phyloP scores from a whole-genome alignment of 1,140 invertebrate species.

The Scylla paramamosain region DNA sequence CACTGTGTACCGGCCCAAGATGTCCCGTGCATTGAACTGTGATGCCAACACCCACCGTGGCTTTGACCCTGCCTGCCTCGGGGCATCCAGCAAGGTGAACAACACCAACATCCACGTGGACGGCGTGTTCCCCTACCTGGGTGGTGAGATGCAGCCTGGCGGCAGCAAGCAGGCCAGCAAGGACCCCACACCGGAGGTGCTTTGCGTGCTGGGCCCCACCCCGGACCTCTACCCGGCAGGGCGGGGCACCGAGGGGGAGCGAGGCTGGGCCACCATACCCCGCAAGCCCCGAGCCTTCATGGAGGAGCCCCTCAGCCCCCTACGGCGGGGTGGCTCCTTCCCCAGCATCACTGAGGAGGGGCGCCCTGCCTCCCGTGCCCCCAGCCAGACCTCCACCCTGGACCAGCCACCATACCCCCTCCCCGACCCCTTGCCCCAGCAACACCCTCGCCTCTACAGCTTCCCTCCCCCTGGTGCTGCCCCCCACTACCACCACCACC shows the following conservation, averaged over 20 bases:
- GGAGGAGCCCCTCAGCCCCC: conserved; percentile 62
- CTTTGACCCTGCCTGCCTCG: conserved; percentile 74
- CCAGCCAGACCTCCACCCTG: conserved; percentile 60
- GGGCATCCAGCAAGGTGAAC: conserved; percentile 84
- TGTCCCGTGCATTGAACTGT: conserved; percentile 85
- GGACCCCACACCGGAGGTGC: conserved; percentile 74
- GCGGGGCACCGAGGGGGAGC: conserved; percentile 39
- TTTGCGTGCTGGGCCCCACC: conserved; percentile 75
- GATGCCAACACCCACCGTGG: conserved; percentile 82
- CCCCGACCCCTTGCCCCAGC: conserved; percentile 46
- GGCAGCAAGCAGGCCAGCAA: conserved; percentile 73
- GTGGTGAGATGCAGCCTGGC: conserved; percentile 58
- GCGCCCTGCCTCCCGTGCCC: conserved; percentile 37
- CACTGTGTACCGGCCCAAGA: conserved; percentile 81
- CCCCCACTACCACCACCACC: conserved; percentile 44
- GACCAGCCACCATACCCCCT: conserved; percentile 46
- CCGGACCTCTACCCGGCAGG: conserved; percentile 47
- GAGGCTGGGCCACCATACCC: conserved; percentile 65
- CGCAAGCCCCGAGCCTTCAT: conserved; percentile 61
- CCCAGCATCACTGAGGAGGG: conserved; percentile 67
- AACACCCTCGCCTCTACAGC: conserved; percentile 43
- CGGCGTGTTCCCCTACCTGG: conserved; percentile 78
- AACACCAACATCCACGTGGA: conserved; percentile 89
- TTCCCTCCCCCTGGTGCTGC: conserved; percentile 26
- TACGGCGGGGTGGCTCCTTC: conserved; percentile 68